Evolutionary conservation across 2,888 invertebrate species (phyloP).

Genomic region (Acrocyrtus sp.): DNA sequence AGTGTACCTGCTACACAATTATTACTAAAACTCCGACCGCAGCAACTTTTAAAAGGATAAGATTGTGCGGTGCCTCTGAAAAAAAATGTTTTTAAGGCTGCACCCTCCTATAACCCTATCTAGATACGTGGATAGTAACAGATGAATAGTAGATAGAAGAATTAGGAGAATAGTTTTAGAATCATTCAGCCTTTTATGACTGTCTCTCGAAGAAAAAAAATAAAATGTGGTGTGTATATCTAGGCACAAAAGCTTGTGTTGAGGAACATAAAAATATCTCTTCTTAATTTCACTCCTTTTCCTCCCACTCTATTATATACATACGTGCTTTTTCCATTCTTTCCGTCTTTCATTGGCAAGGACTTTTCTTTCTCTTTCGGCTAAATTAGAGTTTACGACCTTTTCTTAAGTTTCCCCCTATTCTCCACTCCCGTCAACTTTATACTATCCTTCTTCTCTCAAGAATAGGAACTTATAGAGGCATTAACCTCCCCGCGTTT

Average conservation of each 20-base stretch:
- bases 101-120: too few relatives aligned
- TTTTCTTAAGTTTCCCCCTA: constrained; percentile 6
- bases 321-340: constrained; percentile 22
- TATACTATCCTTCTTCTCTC: neutral
- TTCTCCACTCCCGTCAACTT: neutral
- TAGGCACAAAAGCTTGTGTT: constrained; percentile 35
- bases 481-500: neutral
- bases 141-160: too few relatives aligned
- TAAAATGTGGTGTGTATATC: constrained; percentile 7
- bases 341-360: constrained; percentile 32
- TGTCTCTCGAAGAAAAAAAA: constrained; percentile 13
- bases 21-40: too few relatives aligned
- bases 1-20: too few relatives aligned
- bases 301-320: constrained; percentile 20
- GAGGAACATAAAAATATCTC: constrained; percentile 40
- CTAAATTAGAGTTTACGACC: constrained; percentile 48
- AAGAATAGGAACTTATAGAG: too few relatives aligned
- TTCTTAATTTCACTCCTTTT: constrained; percentile 27
- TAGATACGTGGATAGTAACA: too few relatives aligned
- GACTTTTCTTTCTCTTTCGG: constrained; percentile 20
- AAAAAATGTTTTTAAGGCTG: too few relatives aligned
- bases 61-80: too few relatives aligned
- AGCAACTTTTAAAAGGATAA: too few relatives aligned
- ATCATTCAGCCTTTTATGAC: constrained; percentile 40
- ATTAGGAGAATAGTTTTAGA: too few relatives aligned